A percentile compares a stretch with the other conserved stretches of the same genome.
phyloP scores from a whole-genome alignment of 2,888 invertebrate genomes.

The Pediacus dermestoides region DNA sequence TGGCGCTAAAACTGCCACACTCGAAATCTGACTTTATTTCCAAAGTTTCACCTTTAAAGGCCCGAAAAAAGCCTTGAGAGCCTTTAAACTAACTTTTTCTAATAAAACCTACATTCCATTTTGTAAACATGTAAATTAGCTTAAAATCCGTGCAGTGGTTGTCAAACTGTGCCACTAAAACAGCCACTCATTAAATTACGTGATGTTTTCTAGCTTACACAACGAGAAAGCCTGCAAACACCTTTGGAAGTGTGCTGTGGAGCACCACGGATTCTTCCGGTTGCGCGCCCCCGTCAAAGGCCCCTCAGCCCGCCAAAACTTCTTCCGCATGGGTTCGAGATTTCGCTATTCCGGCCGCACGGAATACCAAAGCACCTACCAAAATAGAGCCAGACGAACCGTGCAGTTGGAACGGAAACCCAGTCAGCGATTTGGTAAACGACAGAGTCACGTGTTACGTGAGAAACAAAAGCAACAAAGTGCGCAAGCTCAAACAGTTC shows the following conservation, averaged over 20 bases:
- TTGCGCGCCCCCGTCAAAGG: conserved; percentile 85
- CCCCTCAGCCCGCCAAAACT: conserved; percentile 86
- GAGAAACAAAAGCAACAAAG: conserved; percentile 67
- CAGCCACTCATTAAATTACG: background rate
- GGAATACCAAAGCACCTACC: conserved; percentile 94
- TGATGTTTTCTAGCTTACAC: conserved; percentile 69
- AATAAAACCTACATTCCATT: too few species aligned
- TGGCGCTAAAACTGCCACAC: too few species aligned
- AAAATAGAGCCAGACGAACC: conserved; percentile 84
- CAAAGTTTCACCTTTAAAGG: too few species aligned
- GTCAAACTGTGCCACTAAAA: too few species aligned
- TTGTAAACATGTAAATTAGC: too few species aligned
- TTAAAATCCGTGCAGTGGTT: too few species aligned
- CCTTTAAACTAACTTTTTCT: too few species aligned
- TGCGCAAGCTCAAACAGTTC: conserved; percentile 29
- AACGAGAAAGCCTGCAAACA: conserved; percentile 99
- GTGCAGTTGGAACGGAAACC: conserved; percentile 96
- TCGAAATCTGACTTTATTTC: too few species aligned
- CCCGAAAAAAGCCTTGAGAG: too few species aligned
- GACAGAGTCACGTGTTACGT: conserved; percentile 84
- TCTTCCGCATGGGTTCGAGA: conserved; percentile 97
- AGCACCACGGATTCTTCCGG: conserved; percentile 99
- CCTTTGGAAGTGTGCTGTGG: conserved; percentile 99
- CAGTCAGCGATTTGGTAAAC: conserved; percentile 91
- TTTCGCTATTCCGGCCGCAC: conserved; percentile 88